Conservation (phyloP, 2,113 vertebrate genomes). For the Varanus komodoensis region DNA sequence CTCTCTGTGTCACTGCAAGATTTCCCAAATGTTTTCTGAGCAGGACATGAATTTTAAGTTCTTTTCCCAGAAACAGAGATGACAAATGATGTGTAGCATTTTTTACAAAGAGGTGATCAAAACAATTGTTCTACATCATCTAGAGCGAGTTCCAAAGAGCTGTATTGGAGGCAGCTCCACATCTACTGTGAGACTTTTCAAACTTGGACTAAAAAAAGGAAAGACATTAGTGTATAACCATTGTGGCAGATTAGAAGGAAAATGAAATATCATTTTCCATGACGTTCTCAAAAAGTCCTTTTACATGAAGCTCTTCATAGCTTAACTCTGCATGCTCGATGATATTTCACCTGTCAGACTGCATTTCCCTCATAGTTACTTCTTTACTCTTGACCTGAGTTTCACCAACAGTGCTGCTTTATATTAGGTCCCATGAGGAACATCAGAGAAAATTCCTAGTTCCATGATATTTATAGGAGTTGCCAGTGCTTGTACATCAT, state of each 20-base stretch:
- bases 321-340: constrained; percentile 41
- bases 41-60: background rate
- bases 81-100: background rate
- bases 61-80: background rate
- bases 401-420: constrained; percentile 71
- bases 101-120: background rate
- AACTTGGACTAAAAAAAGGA: too few species aligned
- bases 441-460: constrained; percentile 67
- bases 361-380: constrained; percentile 64
- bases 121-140: background rate
- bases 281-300: constrained; percentile 26
- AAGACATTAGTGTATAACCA: background rate
- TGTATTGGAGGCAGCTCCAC: background rate
- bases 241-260: background rate
- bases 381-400: constrained; percentile 73
- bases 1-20: background rate
- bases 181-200: background rate
- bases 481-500: constrained; percentile 70
- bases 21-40: background rate
- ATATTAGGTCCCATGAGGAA: constrained; percentile 78
- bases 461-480: constrained; percentile 68
- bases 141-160: background rate
- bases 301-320: constrained; percentile 6
- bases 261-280: constrained; percentile 33
- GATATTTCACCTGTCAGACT: constrained; percentile 70